Evolutionary conservation across 2,797 vertebrate species (phyloP), one percentile per base, ranked within the genome.

Genomic region (Lagocephalus sceleratus): DNA sequence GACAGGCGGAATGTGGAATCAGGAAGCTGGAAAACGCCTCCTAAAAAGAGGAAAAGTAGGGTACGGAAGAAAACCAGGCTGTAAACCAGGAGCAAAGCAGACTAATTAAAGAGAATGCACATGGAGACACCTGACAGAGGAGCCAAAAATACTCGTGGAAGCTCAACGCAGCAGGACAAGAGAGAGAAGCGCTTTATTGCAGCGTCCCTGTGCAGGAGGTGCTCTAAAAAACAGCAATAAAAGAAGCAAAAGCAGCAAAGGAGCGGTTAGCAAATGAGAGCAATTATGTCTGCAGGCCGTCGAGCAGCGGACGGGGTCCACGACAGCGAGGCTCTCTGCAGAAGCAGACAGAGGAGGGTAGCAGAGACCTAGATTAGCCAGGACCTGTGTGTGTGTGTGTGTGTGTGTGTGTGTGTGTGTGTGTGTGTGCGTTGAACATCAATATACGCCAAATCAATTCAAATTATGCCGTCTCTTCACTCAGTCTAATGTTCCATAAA

Each of bases 401-500:
- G 57, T 29, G 54, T 39, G 40, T 40, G 19, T 42, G 20, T 17
- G 26, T 40, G 49, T 46, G 17, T 49, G 42, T 21, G 25, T 3
- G 17, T 54, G 50, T 44, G 25, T 14, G 21, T 16, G 42, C 12
- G 14, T 9, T 61, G 74, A 72, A 75, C 54, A 52, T 71, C 81
- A 68, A 81, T 71, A 73, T 51, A 71, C 32, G 53, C 66, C 66
- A 60, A 87, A 82, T 86, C 77, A 81, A 82, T 82, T 82, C 66
- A 85, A 86, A 85, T 84, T 74, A 83, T 77, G 83, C 77, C 79
- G 85, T 73, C 80, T 76, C 66, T 68, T 82, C 80, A 75, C 83
- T 81, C 80, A 72, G 74, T 77, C 73, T 86, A 87, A 87, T 88
- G 84, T 86, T 66, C 82, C 79, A 87, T 87, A 79, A 87, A 86